These are phyloP conservation scores for Apistogramma diplotaenia DNA, from an alignment of 2,113 vertebrate species.

Conservation along the genomic window DNA sequence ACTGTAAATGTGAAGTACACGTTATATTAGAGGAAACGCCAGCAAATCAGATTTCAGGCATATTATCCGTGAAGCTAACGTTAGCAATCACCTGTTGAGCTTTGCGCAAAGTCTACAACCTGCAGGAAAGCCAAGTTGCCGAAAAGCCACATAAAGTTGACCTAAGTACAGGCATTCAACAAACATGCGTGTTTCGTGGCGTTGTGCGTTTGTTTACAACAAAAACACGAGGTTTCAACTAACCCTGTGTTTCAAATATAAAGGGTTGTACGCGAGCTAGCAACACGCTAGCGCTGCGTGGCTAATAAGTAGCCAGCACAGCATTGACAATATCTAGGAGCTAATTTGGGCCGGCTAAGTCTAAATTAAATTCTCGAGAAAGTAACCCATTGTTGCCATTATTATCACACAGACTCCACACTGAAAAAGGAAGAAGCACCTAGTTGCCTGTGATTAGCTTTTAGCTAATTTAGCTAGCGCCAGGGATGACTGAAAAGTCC, in stretches of 20 bases:
- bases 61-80: slow-evolving; percentile 10
- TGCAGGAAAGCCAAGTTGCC: background rate
- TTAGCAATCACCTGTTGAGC: slow-evolving; percentile 71
- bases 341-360: background rate
- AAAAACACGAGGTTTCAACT: background rate
- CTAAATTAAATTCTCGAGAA: background rate
- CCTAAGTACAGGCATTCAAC: background rate
- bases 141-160: background rate
- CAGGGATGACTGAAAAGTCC: slow-evolving; percentile 24
- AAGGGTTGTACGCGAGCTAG: slow-evolving; percentile 26
- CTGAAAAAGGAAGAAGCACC: background rate
- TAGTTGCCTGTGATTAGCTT: background rate
- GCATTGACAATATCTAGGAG: background rate
- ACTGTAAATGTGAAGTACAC: background rate
- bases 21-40: background rate
- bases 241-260: slow-evolving; percentile 14
- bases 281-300: slow-evolving; percentile 36
- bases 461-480: slow-evolving; percentile 2
- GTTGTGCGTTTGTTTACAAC: background rate
- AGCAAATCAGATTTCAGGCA: background rate
- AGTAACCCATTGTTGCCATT: background rate
- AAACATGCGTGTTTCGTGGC: rapidly evolving
- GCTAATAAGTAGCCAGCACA: slow-evolving; percentile 35
- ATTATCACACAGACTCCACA: background rate
- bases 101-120: background rate